Conservation (phyloP, 2,888 invertebrate genomes). For the Eristalis tenax region DNA sequence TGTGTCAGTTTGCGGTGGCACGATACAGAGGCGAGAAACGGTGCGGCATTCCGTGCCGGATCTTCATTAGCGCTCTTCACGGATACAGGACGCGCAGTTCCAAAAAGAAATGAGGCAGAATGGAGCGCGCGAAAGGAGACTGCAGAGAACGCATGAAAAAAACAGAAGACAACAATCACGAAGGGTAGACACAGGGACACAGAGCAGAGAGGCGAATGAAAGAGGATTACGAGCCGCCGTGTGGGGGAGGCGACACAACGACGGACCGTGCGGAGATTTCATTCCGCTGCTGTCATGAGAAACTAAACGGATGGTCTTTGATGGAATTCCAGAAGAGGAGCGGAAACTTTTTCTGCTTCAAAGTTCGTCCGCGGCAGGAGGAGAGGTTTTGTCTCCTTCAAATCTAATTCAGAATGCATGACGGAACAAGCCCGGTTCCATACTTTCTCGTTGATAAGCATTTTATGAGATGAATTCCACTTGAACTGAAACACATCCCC, state of each 20-base stretch:
- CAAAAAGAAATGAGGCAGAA: conserved; percentile 43
- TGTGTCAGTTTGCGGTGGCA: conserved; percentile 39
- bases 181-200: conserved; percentile 4
- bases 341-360: conserved; percentile 11
- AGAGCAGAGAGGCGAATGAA: background rate
- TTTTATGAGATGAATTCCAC: background rate
- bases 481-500: background rate
- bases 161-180: conserved; percentile 37
- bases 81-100: conserved; percentile 44
- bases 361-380: background rate
- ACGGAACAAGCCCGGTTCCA: background rate
- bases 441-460: background rate
- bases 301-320: conserved; percentile 56
- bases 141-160: conserved; percentile 4
- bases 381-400: background rate
- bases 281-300: conserved; percentile 26
- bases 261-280: background rate
- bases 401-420: conserved; percentile 29
- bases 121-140: background rate
- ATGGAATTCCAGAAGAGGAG: conserved; percentile 16
- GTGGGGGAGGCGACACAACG: background rate
- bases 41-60: conserved; percentile 55
- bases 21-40: background rate
- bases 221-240: conserved; percentile 11
- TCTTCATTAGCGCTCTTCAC: conserved; percentile 66